phyloP scores from a whole-genome alignment of 2,888 invertebrate genomes.

The Microchrysa polita region DNA sequence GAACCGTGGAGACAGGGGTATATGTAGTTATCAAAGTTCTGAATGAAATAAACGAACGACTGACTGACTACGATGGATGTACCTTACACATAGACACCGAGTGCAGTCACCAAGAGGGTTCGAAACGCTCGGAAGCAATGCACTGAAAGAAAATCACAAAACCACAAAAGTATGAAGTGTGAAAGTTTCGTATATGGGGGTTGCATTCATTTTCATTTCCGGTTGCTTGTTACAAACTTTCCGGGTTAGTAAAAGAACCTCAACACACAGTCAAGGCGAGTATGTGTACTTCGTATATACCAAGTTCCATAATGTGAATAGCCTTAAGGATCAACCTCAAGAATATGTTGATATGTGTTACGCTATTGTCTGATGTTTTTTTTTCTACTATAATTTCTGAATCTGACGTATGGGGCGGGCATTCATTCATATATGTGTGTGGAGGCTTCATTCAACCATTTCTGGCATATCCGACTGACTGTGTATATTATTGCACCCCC shows the following conservation, averaged over 20 bases:
- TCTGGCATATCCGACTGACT: slow-evolving; percentile 2
- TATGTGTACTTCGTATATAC: too few relatives aligned
- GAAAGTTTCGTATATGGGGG: slow-evolving; percentile 27
- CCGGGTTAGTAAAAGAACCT: slow-evolving; percentile 13
- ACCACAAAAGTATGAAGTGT: slow-evolving; percentile 14
- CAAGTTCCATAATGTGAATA: not conserved
- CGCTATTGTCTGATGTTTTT: slow-evolving; percentile 20
- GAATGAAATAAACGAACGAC: not conserved
- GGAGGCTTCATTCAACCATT: not conserved
- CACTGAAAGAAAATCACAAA: not conserved
- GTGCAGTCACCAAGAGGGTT: not conserved
- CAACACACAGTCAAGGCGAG: not conserved
- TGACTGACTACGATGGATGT: too few relatives aligned
- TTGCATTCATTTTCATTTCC: slow-evolving; percentile 21
- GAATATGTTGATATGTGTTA: slow-evolving; percentile 1
- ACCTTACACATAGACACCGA: not conserved
- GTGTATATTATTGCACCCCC: not conserved
- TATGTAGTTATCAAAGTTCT: not conserved
- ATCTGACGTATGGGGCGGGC: slow-evolving; percentile 1
- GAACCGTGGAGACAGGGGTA: not conserved
- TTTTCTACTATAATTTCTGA: not conserved
- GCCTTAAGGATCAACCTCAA: slow-evolving; percentile 23
- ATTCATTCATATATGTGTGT: slow-evolving; percentile 1
- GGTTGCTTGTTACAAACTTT: slow-evolving; percentile 36
- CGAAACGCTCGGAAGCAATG: slow-evolving; percentile 6